Base-by-base conservation (phyloP, 2,113 vertebrate genomes). In the Plestiodon gilberti region DNA sequence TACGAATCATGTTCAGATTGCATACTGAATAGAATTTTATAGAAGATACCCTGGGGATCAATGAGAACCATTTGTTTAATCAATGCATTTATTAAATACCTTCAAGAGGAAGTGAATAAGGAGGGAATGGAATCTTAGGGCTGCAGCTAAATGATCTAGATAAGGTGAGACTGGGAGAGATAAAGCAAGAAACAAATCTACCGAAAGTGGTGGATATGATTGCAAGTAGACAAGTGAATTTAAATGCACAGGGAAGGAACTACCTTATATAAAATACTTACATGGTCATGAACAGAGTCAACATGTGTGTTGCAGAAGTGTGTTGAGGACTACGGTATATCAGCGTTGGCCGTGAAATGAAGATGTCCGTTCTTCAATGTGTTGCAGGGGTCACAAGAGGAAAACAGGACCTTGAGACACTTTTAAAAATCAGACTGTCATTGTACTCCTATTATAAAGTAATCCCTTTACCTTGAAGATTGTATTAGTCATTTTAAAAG, bases 201-300 rank as follows among this genome's bases (percentile, higher is more conserved):
- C 85, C 90, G 91, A 89, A 10, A 6, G 59, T 55, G 25, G 82
- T 89, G 90, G 91, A 94, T 88, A 84, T 91, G 85, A 91, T 85
- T 85, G 52, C 4, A 87, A 88, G 75, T 82, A 90, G 89, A 76
- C 89, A 90, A 94, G 77, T 25, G 6, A 52, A 92, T 84, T 90
- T 87, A 83, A 90, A 91, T 67, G 74, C 1, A 9, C 86, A 85
- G 87, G 14, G 88, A 95, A 95, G 86, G 43, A 87, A 89, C 89
- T 87, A 92, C n/a, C n/a, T n/a, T n/a, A n/a, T 93, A 94, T 93
- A 92, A 95, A 91, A 89, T 90, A 78, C 84, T 91, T 43, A 6
- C 86, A 86, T 87, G 88, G 81, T 82, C 11, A 77, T 79, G n/a
- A n/a, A 1, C 17, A 75, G 20, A 35, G 43, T 48, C 43, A 48